phyloP scores from a whole-genome alignment of 2,888 invertebrate species.

The Corbicula japonica region DNA sequence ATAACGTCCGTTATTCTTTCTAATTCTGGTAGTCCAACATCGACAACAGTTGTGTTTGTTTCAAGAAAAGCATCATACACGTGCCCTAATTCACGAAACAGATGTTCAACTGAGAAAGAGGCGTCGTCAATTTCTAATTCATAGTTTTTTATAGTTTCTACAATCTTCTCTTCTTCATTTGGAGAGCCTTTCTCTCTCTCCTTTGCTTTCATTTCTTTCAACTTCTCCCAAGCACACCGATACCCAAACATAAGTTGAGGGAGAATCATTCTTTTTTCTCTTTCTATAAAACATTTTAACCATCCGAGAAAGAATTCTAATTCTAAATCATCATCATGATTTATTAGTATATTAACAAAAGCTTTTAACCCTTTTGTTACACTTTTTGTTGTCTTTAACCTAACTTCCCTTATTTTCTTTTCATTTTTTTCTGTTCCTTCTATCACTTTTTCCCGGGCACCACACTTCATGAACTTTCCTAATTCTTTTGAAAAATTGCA shows the following conservation, averaged over 20 bases:
- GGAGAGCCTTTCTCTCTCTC: background rate
- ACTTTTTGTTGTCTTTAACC: background rate
- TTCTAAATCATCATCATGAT: background rate
- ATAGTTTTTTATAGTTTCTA: background rate
- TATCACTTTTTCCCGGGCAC: conserved; percentile 3
- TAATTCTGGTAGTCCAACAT: background rate
- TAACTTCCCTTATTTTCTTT: no score
- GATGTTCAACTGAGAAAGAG: conserved; percentile 42
- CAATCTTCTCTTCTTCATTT: background rate
- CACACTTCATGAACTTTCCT: conserved; percentile 5
- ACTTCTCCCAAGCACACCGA: background rate
- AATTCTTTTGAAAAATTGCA: background rate
- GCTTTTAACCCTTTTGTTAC: background rate
- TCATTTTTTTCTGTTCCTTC: background rate
- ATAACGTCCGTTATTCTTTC: conserved; percentile 8
- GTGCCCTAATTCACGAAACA: conserved; percentile 44
- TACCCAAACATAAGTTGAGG: background rate
- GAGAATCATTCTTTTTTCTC: background rate
- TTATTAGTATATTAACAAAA: background rate
- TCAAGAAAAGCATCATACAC: conserved; percentile 27
- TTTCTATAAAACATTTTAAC: conserved; percentile 11
- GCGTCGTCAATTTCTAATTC: conserved; percentile 21
- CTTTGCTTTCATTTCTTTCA: background rate
- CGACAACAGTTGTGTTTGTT: background rate
- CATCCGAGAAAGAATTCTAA: conserved; percentile 3